These are phyloP conservation scores for Epizoanthus fatuus DNA, from an alignment of 92 coral and sea anemone species.

Conservation along the genomic window DNA sequence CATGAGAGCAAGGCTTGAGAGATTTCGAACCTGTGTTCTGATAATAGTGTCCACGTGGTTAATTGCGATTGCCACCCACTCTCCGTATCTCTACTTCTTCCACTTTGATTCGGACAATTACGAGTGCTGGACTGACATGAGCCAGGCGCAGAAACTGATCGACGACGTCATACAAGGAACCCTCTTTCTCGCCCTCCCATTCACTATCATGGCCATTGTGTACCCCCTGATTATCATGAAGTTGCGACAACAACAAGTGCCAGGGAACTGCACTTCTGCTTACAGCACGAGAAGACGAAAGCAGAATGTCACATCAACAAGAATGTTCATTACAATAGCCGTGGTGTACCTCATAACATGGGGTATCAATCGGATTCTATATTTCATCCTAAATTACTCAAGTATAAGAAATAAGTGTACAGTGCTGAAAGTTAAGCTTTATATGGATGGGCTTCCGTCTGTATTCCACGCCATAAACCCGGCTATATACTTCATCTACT, in stretches of 20 bases:
- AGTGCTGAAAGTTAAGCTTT: neutral
- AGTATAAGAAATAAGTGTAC: neutral
- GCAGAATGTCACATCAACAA: slow-evolving; percentile 6
- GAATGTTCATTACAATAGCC: slow-evolving; percentile 11
- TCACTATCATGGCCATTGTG: neutral
- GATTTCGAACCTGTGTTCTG: neutral
- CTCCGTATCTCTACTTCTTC: neutral
- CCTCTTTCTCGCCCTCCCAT: slow-evolving; percentile 11
- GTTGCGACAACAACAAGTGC: slow-evolving; percentile 13
- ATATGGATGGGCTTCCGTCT: neutral
- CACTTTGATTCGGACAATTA: neutral
- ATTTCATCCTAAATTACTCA: neutral
- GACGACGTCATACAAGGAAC: neutral
- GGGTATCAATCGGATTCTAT: neutral
- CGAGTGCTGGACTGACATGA: neutral
- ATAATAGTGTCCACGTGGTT: slow-evolving; percentile 18
- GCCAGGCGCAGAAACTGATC: neutral
- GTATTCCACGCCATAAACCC: slow-evolving; percentile 12
- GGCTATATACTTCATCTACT: slow-evolving; percentile 1
- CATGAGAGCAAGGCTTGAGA: neutral
- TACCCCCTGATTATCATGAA: slow-evolving; percentile 3
- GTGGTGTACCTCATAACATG: neutral
- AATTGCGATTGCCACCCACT: neutral
- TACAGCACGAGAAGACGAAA: neutral
- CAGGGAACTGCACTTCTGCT: neutral